Percentiles rank a stretch among this genome's conserved stretches.
phyloP scores from a whole-genome alignment of 2,113 vertebrate species.

The Oenanthe melanoleuca region DNA sequence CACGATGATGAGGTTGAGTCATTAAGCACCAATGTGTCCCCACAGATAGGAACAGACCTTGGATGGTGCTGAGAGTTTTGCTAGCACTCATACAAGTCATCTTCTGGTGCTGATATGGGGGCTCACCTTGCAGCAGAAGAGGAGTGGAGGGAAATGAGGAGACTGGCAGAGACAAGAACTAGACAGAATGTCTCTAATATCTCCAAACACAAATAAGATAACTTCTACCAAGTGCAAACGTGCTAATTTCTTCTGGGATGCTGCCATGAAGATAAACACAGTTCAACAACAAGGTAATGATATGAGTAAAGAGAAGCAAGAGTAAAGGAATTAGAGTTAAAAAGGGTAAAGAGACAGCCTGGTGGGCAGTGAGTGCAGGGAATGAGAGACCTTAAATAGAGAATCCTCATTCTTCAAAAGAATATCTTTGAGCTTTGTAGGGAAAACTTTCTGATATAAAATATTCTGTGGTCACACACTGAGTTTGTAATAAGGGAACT shows the following conservation, averaged over 20 bases:
- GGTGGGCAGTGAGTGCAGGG: not conserved
- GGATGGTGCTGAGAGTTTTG: not conserved
- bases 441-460: not conserved
- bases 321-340: not conserved
- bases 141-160: not conserved
- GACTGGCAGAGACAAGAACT: not conserved
- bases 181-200: not conserved
- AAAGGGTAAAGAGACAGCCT: not conserved
- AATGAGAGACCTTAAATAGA: not conserved
- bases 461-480: not conserved
- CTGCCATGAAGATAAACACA: not conserved
- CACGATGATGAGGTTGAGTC: not conserved
- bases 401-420: not conserved
- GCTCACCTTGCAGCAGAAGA: not conserved
- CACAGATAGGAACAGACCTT: not conserved
- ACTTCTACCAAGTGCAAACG: not conserved
- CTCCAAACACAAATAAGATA: not conserved
- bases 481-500: not conserved
- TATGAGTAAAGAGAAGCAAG: not conserved
- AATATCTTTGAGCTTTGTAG: not conserved
- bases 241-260: not conserved
- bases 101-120: not conserved
- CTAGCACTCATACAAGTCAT: not conserved
- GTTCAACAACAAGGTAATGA: not conserved
- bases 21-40: not conserved